Base-by-base conservation (phyloP, 1,140 invertebrate genomes). In the Zaprionus davidi region DNA sequence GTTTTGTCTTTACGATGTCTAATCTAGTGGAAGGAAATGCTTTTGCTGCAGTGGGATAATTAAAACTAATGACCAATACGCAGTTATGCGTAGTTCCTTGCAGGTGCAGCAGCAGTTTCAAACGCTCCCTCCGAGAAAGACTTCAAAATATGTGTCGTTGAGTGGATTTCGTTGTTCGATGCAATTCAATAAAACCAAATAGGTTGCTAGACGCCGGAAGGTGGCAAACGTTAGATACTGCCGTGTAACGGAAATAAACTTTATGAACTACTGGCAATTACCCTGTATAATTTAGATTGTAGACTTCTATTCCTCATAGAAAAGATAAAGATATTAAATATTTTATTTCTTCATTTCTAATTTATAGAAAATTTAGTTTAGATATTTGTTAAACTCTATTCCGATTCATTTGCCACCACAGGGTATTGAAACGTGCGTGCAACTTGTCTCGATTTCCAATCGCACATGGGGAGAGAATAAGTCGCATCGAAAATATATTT, bases 141-240 rank as follows among this genome's bases (percentile, higher is more conserved):
- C 58, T 53, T 62, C 58, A 73, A 84, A 69, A 53, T 87, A 53
- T 58, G 51, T 64, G 13, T 63, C 58, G 55, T 49, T 67, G 80
- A 88, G 81, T 88, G 78, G 84, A 76, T 84, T 84, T 84, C 70
- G 78, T 65, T 85, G 82, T 85, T 85, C 78, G 69, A 84, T 81
- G 69, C 81, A 78, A 84, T 78, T 84, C 74, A 88, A 87, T 87
- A 70, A 78, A 69, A 80, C 57, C 66, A 51, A 56, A 76, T 78
- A 75, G 31, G 56, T 58, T 58, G 28, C 73, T 71, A 71, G 75
- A 51, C 65, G 56, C 38, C 34, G 11, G 57, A 88, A 88, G 84
- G 84, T 88, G 70, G 64, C 70, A 70, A 70, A 88, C 79, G 71
- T 77, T 83, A 64, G 13, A 71, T 17, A 36, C 5, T 53, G 13